Conservation (phyloP, 2,888 invertebrate genomes). For the Neoascia interrupta region DNA sequence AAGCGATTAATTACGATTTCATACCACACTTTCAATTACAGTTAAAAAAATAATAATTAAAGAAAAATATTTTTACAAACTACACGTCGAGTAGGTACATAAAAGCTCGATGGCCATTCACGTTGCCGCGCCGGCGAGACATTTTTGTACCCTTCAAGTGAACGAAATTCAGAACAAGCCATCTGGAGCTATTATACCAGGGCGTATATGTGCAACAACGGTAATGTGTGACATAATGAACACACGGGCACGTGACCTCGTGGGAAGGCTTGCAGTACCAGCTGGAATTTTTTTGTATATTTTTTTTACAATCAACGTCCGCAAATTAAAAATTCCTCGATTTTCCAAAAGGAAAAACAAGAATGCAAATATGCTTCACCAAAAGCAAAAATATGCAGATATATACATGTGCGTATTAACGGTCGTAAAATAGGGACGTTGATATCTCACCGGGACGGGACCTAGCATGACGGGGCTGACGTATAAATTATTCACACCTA, state of each 20-base stretch:
- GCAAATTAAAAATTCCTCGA: constrained; percentile 59
- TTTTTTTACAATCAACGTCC: constrained; percentile 58
- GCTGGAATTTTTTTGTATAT: constrained; percentile 27
- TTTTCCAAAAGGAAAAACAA: constrained; percentile 26
- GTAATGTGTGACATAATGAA: constrained; percentile 20
- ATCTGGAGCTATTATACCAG: too few species aligned
- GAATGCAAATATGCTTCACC: constrained; percentile 30
- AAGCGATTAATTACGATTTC: too few species aligned
- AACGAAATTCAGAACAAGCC: too few species aligned
- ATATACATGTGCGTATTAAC: constrained; percentile 44
- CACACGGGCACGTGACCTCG: constrained; percentile 28
- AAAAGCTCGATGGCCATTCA: too few species aligned
- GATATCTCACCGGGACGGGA: constrained; percentile 38
- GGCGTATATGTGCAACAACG: neutral
- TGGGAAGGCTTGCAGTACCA: constrained; percentile 15
- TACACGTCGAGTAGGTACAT: too few species aligned
- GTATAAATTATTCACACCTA: constrained; percentile 65
- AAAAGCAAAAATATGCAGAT: constrained; percentile 48
- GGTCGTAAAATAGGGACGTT: constrained; percentile 38
- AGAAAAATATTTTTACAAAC: too few species aligned
- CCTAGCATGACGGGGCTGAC: constrained; percentile 30
- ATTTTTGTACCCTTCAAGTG: too few species aligned
- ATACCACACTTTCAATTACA: too few species aligned
- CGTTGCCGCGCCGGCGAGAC: too few species aligned
- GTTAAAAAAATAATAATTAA: too few species aligned